Percentiles rank a stretch among this genome's conserved stretches.
These are phyloP conservation scores for Drosophila vallismaia DNA, from an alignment of 2,888 invertebrate genomes.

Conservation along the genomic window DNA sequence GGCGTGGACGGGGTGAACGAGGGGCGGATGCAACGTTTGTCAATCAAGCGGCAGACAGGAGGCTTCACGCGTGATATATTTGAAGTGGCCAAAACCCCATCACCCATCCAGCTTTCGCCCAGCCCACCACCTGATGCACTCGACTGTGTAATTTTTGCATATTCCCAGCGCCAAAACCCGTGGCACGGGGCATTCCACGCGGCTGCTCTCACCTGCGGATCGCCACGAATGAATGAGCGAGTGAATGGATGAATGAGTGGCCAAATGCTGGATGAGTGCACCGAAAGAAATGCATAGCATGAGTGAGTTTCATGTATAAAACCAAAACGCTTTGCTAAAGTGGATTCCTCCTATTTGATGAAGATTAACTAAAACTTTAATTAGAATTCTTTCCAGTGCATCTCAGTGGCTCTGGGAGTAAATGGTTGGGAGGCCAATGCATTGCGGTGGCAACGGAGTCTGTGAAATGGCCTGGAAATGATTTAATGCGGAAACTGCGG, in stretches of 20 bases:
- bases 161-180: constrained; percentile 55
- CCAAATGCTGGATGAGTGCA: constrained; percentile 33
- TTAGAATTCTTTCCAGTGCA: constrained; percentile 21
- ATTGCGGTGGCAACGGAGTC: constrained; percentile 68
- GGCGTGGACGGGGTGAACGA: background rate
- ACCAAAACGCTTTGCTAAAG: too few species aligned
- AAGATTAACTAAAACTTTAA: too few species aligned
- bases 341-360: too few species aligned
- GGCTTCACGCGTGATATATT: constrained; percentile 75
- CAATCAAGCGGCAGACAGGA: constrained; percentile 64
- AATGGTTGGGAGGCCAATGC: constrained; percentile 18
- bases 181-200: constrained; percentile 65
- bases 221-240: constrained; percentile 63
- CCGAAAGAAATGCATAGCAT: background rate
- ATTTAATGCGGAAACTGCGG: constrained; percentile 78
- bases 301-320: too few species aligned
- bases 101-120: background rate
- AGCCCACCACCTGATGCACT: constrained; percentile 48
- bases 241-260: constrained; percentile 53
- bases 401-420: constrained; percentile 23
- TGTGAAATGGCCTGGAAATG: constrained; percentile 78
- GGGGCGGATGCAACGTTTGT: constrained; percentile 58
- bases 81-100: constrained; percentile 63
- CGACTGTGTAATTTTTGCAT: constrained; percentile 75
- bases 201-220: constrained; percentile 74